Evolutionary conservation across 1,140 invertebrate genomes (phyloP), one percentile per base, ranked within the genome.

Genomic region (Brachionus angularis): DNA sequence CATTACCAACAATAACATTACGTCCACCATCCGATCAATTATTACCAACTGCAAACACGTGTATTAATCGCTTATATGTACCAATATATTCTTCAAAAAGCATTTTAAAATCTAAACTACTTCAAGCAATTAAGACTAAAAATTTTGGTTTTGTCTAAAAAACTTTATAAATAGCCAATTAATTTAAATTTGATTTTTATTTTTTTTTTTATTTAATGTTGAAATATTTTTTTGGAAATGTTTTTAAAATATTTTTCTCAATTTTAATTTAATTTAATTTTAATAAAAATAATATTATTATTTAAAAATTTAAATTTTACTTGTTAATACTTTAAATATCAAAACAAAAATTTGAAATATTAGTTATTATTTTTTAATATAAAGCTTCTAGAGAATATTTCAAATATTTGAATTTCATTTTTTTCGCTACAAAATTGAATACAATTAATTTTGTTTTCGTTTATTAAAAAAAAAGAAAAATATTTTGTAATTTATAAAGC

Each of bases 81-180:
- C 96, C 96, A 52, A 84, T 98, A 62, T 99, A 99, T 84, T 96
- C 93, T 74, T 93, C 90, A 73, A 90, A 94, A 82, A 87, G 89
- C 72, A 91, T 98, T 75, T 86, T 99, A 74, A 87, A 91, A 78
- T 89, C 91, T 78, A 99, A 98, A 85, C 84, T 99, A 70, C 83
- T 97, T 71, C 85, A 98, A 78, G 95, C 96, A 76, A 98, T 99
- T 79, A 97, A 98, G 86, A 94, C 93, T 71, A 98, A 98, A 82
- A 96, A 95, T 77, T 99, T 99, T 46, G 42, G 21, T 18, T 46
- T 46, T 18, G 42, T 14, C n/a, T 46, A 18, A 46, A 14, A 16
- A 46, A 46, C 21, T 46, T 14, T 46, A 18, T 46, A 46, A 46
- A 46, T 46, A 16, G n/a, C 21, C 21, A 16, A 18, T 14, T 16